Conservation (phyloP, 2,888 invertebrate genomes). For the Lepidocyrtoides sp. region DNA sequence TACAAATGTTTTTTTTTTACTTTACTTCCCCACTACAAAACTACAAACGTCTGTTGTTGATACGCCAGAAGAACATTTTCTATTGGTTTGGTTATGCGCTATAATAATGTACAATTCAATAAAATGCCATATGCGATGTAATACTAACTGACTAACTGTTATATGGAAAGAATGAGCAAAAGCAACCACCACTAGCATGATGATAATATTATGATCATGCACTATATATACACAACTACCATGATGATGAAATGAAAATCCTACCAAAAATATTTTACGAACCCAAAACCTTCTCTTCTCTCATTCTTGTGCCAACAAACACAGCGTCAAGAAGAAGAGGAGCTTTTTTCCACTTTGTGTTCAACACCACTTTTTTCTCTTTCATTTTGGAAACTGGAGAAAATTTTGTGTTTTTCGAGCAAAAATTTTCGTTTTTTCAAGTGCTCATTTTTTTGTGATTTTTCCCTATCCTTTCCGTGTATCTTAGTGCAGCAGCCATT, state of each 20-base stretch:
- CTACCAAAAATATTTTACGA: slow-evolving; percentile 85
- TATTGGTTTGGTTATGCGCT: slow-evolving; percentile 70
- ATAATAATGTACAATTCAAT: slow-evolving; percentile 79
- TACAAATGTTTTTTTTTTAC: slow-evolving; percentile 53
- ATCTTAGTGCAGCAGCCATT: slow-evolving; percentile 69
- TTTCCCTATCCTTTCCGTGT: slow-evolving; percentile 67
- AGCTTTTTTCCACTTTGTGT: slow-evolving; percentile 41
- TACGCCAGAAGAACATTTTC: slow-evolving; percentile 58
- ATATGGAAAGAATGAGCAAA: slow-evolving; percentile 53
- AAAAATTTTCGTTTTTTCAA: slow-evolving; percentile 59
- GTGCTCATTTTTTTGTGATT: slow-evolving; percentile 21
- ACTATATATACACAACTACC: slow-evolving; percentile 63
- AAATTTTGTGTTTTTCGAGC: slow-evolving; percentile 50
- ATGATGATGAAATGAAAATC: slow-evolving; percentile 80
- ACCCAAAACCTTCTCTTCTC: slow-evolving; percentile 82
- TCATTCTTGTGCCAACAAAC: slow-evolving; percentile 85
- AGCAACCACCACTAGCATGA: slow-evolving; percentile 69
- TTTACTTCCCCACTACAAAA: not conserved
- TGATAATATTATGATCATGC: too few relatives aligned
- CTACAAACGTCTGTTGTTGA: slow-evolving; percentile 14
- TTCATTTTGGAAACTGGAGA: slow-evolving; percentile 50
- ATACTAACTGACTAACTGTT: slow-evolving; percentile 50
- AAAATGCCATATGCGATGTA: slow-evolving; percentile 64
- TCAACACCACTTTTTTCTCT: not conserved
- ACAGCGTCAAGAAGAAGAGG: slow-evolving; percentile 74